A percentile compares a stretch with the other conserved stretches of the same genome.
Conservation (phyloP, 2,888 invertebrate species). For the Nephrotoma guestfalica region DNA sequence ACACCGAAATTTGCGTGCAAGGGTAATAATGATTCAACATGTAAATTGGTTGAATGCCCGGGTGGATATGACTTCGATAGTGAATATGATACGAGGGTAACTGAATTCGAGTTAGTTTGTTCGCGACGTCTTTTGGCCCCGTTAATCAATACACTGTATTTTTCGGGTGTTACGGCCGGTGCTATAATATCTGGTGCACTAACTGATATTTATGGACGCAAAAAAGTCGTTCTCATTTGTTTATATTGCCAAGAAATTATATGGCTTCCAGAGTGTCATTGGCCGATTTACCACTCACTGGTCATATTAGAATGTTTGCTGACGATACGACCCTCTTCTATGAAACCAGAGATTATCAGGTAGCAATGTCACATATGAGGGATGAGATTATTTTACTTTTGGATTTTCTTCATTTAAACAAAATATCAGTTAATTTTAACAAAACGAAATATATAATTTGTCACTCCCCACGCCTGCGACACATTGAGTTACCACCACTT, state of each 20-base stretch:
- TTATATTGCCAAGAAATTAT: constrained; percentile 28
- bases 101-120: constrained; percentile 22
- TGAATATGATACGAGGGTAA: not conserved
- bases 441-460: too few species aligned
- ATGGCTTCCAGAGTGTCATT: too few species aligned
- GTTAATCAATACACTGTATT: constrained; percentile 27
- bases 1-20: constrained; percentile 17
- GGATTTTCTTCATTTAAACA: too few species aligned
- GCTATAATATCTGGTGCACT: constrained; percentile 29
- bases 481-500: too few species aligned
- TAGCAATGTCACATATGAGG: too few species aligned
- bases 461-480: too few species aligned
- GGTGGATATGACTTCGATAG: not conserved
- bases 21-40: not conserved
- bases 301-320: too few species aligned
- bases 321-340: too few species aligned
- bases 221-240: constrained; percentile 29
- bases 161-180: constrained; percentile 30
- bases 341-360: too few species aligned
- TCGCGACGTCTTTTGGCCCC: constrained; percentile 23
- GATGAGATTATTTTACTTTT: too few species aligned
- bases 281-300: too few species aligned
- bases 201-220: constrained; percentile 31
- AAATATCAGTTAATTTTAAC: too few species aligned
- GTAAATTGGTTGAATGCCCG: not conserved